phyloP scores from a whole-genome alignment of 2,888 invertebrate species.

The Philereme vetulata region DNA sequence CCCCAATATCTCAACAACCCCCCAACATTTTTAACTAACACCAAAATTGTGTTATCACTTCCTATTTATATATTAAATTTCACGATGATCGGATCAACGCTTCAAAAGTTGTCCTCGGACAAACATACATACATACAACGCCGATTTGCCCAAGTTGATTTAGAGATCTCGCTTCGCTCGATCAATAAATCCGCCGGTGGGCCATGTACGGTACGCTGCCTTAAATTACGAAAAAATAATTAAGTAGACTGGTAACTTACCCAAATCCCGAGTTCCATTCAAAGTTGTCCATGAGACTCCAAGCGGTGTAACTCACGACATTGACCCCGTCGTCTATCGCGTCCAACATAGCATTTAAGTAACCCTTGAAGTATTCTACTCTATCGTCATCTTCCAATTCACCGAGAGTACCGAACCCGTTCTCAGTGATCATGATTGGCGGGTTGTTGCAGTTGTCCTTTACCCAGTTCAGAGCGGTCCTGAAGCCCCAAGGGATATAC shows the following conservation, averaged over 20 bases:
- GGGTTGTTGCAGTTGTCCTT: conserved; percentile 81
- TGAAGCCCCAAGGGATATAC: conserved; percentile 76
- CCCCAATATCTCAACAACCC: too few relatives aligned
- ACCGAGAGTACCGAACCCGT: conserved; percentile 79
- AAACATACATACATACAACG: too few relatives aligned
- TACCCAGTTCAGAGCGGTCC: conserved; percentile 81
- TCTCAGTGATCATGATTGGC: conserved; percentile 83
- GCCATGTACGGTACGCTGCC: too few relatives aligned
- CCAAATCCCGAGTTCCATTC: conserved; percentile 62
- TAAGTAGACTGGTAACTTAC: conserved; percentile 25
- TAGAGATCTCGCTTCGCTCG: too few relatives aligned
- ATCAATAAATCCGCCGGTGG: too few relatives aligned
- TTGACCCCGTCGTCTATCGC: conserved; percentile 63
- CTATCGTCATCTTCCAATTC: conserved; percentile 65
- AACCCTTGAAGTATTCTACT: conserved; percentile 60
- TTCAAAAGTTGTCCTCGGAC: too few relatives aligned
- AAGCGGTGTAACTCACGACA: conserved; percentile 60
- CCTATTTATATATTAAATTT: too few relatives aligned
- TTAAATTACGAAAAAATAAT: too few relatives aligned
- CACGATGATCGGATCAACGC: too few relatives aligned
- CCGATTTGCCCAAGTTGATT: too few relatives aligned
- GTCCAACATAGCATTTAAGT: conserved; percentile 57
- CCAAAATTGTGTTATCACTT: too few relatives aligned
- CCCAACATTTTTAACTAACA: too few relatives aligned
- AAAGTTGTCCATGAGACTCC: conserved; percentile 74